phyloP scores from a whole-genome alignment of 2,797 vertebrate species.

The Halcyon smyrnensis region DNA sequence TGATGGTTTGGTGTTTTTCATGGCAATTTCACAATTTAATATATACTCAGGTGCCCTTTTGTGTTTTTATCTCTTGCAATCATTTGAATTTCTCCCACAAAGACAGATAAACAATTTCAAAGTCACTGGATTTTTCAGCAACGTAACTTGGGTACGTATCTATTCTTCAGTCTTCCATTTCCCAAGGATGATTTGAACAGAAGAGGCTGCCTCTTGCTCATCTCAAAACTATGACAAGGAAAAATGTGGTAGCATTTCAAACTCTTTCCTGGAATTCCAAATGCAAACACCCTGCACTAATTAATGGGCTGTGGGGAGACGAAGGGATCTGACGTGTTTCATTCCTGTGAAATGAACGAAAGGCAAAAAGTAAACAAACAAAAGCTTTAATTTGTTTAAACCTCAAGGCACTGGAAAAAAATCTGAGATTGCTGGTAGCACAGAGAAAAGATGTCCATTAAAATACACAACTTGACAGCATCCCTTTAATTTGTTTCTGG shows the following conservation, averaged over 20 bases:
- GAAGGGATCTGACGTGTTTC: background rate
- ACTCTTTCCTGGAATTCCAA: background rate
- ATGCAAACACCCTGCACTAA: slow-evolving; percentile 3
- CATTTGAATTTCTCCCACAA: background rate
- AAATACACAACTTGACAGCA: slow-evolving; percentile 29
- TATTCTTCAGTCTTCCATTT: background rate
- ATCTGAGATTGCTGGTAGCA: background rate
- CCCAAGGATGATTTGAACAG: background rate
- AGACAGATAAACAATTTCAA: background rate
- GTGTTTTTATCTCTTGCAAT: background rate
- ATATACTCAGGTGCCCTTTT: background rate
- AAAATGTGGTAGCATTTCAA: background rate
- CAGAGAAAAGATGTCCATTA: slow-evolving; percentile 6
- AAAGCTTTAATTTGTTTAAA: slow-evolving; percentile 38
- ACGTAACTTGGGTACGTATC: fast-evolving
- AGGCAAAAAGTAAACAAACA: slow-evolving; percentile 27
- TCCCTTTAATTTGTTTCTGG: slow-evolving; percentile 47
- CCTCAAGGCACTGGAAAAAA: background rate
- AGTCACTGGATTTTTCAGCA: background rate
- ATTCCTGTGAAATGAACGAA: background rate
- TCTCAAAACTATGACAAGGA: background rate
- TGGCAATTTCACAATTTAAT: background rate
- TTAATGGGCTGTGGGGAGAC: background rate
- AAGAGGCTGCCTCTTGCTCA: background rate
- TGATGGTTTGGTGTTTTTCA: background rate